These are phyloP conservation scores for Isaurus tuberculatus DNA, from an alignment of 92 coral and sea anemone genomes.

Conservation along the genomic window DNA sequence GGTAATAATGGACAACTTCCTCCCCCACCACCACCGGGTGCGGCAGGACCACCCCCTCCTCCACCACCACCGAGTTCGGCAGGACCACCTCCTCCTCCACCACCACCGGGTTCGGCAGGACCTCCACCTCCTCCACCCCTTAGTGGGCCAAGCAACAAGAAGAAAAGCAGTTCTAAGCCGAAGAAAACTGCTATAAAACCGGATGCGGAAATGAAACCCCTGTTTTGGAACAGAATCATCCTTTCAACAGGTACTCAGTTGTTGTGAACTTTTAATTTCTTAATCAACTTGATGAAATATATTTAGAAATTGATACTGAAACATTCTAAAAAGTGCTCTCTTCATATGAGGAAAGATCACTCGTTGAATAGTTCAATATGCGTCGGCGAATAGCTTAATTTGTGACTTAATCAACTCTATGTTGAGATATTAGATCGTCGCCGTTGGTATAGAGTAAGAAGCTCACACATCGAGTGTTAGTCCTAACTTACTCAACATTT, in stretches of 20 bases:
- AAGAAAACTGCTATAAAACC: slow-evolving; percentile 88
- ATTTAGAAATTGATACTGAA: too few species aligned
- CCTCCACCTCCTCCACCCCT: slow-evolving; percentile 73
- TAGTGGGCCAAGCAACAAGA: slow-evolving; percentile 16
- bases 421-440: too few species aligned
- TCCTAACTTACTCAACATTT: too few species aligned
- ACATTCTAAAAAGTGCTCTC: too few species aligned
- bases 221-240: slow-evolving; percentile 96
- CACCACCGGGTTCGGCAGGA: slow-evolving; percentile 57
- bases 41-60: slow-evolving; percentile 58
- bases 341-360: too few species aligned
- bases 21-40: slow-evolving; percentile 48
- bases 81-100: slow-evolving; percentile 65
- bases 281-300: too few species aligned
- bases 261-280: not conserved
- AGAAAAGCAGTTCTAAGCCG: slow-evolving; percentile 68
- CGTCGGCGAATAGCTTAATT: too few species aligned
- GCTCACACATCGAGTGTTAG: too few species aligned
- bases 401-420: too few species aligned
- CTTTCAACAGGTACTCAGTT: slow-evolving; percentile 56
- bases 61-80: slow-evolving; percentile 57
- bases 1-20: slow-evolving; percentile 22
- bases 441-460: too few species aligned
- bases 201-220: slow-evolving; percentile 96
- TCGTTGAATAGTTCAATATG: too few species aligned